These are phyloP conservation scores for Eleutherodactylus coqui DNA, from an alignment of 2,797 vertebrate genomes.

Conservation along the genomic window DNA sequence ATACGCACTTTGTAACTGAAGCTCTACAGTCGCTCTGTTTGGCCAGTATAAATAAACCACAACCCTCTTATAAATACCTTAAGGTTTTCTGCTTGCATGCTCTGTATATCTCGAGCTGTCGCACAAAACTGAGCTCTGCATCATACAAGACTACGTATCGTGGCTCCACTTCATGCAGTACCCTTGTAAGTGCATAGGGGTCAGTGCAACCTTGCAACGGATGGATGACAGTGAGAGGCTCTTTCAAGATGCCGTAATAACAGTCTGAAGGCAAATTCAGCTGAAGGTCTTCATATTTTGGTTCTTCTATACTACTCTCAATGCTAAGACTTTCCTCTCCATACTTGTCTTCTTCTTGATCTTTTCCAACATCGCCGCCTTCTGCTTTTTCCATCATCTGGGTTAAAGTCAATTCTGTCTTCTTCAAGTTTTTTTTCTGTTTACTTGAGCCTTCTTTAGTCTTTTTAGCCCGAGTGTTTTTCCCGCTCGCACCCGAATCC, in stretches of 20 bases:
- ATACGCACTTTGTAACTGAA: neutral
- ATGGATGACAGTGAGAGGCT: constrained; percentile 90
- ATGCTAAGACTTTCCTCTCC: constrained; percentile 66
- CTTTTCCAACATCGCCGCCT: constrained; percentile 69
- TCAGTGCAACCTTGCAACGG: constrained; percentile 89
- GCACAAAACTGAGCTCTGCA: constrained; percentile 90
- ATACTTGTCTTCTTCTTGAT: constrained; percentile 65
- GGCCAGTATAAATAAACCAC: neutral
- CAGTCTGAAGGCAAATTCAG: constrained; percentile 85
- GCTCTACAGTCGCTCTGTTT: neutral
- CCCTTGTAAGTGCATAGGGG: constrained; percentile 89
- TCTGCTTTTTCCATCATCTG: constrained; percentile 82
- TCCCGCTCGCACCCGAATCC: constrained; percentile 66
- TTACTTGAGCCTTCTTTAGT: constrained; percentile 72
- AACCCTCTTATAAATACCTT: constrained; percentile 75
- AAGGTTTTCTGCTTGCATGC: constrained; percentile 87
- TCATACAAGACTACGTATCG: constrained; percentile 92
- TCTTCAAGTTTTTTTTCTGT: constrained; percentile 70
- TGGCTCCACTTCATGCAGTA: constrained; percentile 91
- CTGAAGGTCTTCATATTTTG: constrained; percentile 73
- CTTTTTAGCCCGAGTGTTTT: constrained; percentile 68
- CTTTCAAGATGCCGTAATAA: constrained; percentile 88
- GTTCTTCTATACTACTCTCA: constrained; percentile 68
- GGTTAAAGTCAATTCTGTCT: constrained; percentile 81
- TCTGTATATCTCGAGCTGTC: constrained; percentile 94